These are phyloP conservation scores for Menidia beryllina DNA, from an alignment of 2,113 vertebrate species.

Conservation along the genomic window DNA sequence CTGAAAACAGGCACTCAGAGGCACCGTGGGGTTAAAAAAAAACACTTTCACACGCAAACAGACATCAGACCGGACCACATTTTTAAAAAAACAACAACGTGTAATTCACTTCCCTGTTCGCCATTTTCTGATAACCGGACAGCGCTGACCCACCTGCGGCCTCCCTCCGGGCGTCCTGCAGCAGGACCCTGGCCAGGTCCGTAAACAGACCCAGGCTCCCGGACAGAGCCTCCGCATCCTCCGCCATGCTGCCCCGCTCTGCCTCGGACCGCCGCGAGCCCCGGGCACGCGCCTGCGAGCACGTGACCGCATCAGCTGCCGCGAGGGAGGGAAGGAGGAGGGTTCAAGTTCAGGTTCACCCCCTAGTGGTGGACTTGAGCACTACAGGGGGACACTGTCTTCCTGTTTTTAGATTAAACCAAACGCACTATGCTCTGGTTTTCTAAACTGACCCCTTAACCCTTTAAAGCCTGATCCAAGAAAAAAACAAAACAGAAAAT, in stretches of 20 bases:
- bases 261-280: not conserved
- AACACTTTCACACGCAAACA: too few relatives aligned
- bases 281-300: too few relatives aligned
- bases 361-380: too few relatives aligned
- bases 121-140: not conserved
- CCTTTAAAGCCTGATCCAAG: too few relatives aligned
- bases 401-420: too few relatives aligned
- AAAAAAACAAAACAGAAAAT: too few relatives aligned
- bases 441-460: too few relatives aligned
- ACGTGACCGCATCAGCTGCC: not conserved
- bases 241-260: slow-evolving; percentile 46
- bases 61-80: not conserved
- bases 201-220: slow-evolving; percentile 46
- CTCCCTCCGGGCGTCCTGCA: slow-evolving; percentile 48
- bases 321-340: too few relatives aligned
- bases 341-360: too few relatives aligned
- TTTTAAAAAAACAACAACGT: not conserved
- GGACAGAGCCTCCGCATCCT: slow-evolving; percentile 41
- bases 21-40: not conserved
- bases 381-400: too few relatives aligned
- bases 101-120: accelerated
- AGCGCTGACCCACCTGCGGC: slow-evolving; percentile 50
- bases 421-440: too few relatives aligned
- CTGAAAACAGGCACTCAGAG: too few relatives aligned
- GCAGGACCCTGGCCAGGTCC: slow-evolving; percentile 34